Percentiles rank a stretch among this genome's conserved stretches.
Conservation (phyloP, 1,140 invertebrate genomes). For the Orius insidiosus region DNA sequence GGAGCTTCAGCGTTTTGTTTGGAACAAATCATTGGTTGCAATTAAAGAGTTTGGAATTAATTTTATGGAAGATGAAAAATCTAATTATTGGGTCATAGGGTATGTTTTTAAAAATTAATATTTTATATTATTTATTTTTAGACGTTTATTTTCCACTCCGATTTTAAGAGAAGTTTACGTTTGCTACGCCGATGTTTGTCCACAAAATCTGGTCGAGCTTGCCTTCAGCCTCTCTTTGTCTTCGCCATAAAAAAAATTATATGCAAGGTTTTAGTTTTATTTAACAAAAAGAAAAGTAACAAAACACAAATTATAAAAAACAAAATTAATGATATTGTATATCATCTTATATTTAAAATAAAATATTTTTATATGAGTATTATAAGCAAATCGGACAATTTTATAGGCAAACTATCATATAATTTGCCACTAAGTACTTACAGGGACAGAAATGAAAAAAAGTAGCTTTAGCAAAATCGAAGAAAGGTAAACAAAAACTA, state of each 20-base stretch:
- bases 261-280: too few relatives aligned
- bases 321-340: too few relatives aligned
- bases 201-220: slow-evolving; percentile 65
- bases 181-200: slow-evolving; percentile 57
- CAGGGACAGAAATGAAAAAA: too few relatives aligned
- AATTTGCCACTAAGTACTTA: too few relatives aligned
- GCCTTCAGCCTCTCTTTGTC: slow-evolving; percentile 42
- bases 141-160: slow-evolving; percentile 49
- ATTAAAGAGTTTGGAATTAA: slow-evolving; percentile 57
- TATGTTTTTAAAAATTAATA: slow-evolving; percentile 18
- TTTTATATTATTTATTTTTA: slow-evolving; percentile 24
- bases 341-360: too few relatives aligned
- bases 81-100: slow-evolving; percentile 29
- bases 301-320: too few relatives aligned
- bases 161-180: slow-evolving; percentile 57
- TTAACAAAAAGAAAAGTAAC: too few relatives aligned
- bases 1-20: slow-evolving; percentile 34
- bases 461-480: too few relatives aligned
- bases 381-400: too few relatives aligned
- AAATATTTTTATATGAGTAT: too few relatives aligned
- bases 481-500: too few relatives aligned
- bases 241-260: background rate
- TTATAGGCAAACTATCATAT: too few relatives aligned
- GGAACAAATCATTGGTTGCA: slow-evolving; percentile 55
- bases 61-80: slow-evolving; percentile 29